Conservation (phyloP, 1,140 invertebrate genomes). For the Drosophila carrolli region DNA sequence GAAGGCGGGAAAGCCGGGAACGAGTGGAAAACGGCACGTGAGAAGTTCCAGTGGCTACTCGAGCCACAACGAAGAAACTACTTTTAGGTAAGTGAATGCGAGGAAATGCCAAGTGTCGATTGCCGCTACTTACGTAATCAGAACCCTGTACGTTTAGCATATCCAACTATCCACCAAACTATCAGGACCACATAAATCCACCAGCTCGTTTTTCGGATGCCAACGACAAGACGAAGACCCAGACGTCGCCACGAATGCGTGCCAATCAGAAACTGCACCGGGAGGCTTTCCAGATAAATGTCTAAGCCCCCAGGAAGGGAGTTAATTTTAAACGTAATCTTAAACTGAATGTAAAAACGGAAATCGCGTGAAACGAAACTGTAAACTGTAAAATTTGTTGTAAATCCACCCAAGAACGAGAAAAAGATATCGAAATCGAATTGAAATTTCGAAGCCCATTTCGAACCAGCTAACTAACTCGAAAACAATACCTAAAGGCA, state of each 20-base stretch:
- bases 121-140: conserved; percentile 67
- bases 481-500: conserved; percentile 21
- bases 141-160: conserved; percentile 86
- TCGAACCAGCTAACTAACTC: conserved; percentile 27
- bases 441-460: conserved; percentile 23
- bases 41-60: conserved; percentile 91
- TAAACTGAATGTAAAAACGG: conserved; percentile 41
- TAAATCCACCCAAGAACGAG: conserved; percentile 59
- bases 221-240: conserved; percentile 86
- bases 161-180: conserved; percentile 89
- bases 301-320: conserved; percentile 83
- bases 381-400: conserved; percentile 71
- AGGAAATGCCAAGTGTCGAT: conserved; percentile 7
- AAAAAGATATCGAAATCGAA: conserved; percentile 9
- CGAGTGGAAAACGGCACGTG: conserved; percentile 87
- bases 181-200: conserved; percentile 91
- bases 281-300: conserved; percentile 90
- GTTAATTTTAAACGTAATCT: conserved; percentile 47
- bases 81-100: conserved; percentile 88
- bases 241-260: conserved; percentile 84
- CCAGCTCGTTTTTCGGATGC: conserved; percentile 89
- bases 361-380: conserved; percentile 29
- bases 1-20: conserved; percentile 86
- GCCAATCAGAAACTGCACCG: conserved; percentile 87
- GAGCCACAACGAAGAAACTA: conserved; percentile 92